Percentiles rank a stretch among this genome's conserved stretches.
phyloP scores from a whole-genome alignment of 2,797 vertebrate species.

The Choloepus didactylus region DNA sequence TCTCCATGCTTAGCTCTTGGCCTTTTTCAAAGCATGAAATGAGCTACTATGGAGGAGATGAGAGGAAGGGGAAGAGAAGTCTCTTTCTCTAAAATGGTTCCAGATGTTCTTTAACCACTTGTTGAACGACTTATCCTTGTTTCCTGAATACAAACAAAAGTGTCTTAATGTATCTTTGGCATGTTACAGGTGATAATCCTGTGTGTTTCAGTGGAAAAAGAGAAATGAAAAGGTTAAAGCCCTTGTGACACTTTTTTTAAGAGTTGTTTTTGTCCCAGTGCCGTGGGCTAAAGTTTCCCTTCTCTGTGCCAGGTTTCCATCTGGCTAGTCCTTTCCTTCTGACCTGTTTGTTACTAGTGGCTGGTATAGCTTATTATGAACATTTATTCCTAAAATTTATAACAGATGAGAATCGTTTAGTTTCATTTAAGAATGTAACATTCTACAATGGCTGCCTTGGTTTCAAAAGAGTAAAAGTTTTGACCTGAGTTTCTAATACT shows the following conservation, averaged over 20 bases:
- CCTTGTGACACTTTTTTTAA: conserved; percentile 75
- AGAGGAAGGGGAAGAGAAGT: not conserved
- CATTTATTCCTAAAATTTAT: conserved; percentile 76
- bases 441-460: conserved; percentile 41
- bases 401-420: conserved; percentile 72
- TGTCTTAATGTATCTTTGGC: conserved; percentile 69
- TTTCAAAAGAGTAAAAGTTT: conserved; percentile 53
- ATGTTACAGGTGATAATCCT: conserved; percentile 77
- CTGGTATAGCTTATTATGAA: conserved; percentile 71
- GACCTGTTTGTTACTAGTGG: conserved; percentile 78
- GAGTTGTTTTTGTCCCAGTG: conserved; percentile 78
- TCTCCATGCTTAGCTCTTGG: conserved; percentile 42
- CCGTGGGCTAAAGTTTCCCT: conserved; percentile 79
- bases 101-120: conserved; percentile 21
- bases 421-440: conserved; percentile 68
- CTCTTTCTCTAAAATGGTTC: conserved; percentile 33
- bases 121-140: conserved; percentile 21
- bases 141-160: conserved; percentile 54
- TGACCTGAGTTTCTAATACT: conserved; percentile 42
- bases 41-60: not conserved
- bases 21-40: conserved; percentile 52
- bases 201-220: conserved; percentile 80
- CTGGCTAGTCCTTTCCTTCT: conserved; percentile 75
- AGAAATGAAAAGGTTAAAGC: conserved; percentile 81
- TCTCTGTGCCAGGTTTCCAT: conserved; percentile 83